Conservation (phyloP, 2,888 invertebrate genomes). For the Drosophila macrospina region DNA sequence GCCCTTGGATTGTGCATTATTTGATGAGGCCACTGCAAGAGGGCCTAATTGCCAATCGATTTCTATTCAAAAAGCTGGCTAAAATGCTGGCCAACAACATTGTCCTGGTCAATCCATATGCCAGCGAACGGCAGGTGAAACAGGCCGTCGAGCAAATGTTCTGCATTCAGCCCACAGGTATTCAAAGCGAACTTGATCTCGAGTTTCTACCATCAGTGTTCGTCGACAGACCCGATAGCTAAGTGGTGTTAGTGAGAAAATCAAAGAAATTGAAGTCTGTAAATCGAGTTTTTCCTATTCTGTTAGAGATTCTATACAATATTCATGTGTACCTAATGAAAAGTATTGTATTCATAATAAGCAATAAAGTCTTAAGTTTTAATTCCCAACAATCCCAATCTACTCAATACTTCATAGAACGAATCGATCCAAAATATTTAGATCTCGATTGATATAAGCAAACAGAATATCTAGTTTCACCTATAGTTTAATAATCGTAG, state of each 20-base stretch:
- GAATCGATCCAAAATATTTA: not conserved
- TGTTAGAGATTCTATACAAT: not conserved
- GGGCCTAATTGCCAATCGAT: slow-evolving; percentile 82
- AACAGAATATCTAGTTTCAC: slow-evolving; percentile 3
- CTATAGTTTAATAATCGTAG: slow-evolving; percentile 18
- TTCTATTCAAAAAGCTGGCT: slow-evolving; percentile 83
- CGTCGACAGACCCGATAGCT: slow-evolving; percentile 43
- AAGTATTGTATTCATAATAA: slow-evolving; percentile 19
- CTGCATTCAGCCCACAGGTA: slow-evolving; percentile 71
- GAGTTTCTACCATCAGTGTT: slow-evolving; percentile 58
- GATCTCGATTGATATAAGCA: not conserved
- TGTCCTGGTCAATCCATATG: slow-evolving; percentile 81
- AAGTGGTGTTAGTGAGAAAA: not conserved
- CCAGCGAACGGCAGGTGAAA: slow-evolving; percentile 77
- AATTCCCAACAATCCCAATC: not conserved
- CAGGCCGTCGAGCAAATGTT: slow-evolving; percentile 79
- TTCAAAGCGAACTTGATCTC: slow-evolving; percentile 72
- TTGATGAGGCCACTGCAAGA: slow-evolving; percentile 83
- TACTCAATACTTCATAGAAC: not conserved
- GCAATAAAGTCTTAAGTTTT: slow-evolving; percentile 27
- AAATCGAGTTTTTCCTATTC: not conserved
- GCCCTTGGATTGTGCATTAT: slow-evolving; percentile 83
- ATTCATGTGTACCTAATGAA: slow-evolving; percentile 27
- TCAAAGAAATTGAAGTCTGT: not conserved
- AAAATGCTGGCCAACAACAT: slow-evolving; percentile 77